phyloP scores from a whole-genome alignment of 2,888 invertebrate genomes.

The Cacoxenus indagator region DNA sequence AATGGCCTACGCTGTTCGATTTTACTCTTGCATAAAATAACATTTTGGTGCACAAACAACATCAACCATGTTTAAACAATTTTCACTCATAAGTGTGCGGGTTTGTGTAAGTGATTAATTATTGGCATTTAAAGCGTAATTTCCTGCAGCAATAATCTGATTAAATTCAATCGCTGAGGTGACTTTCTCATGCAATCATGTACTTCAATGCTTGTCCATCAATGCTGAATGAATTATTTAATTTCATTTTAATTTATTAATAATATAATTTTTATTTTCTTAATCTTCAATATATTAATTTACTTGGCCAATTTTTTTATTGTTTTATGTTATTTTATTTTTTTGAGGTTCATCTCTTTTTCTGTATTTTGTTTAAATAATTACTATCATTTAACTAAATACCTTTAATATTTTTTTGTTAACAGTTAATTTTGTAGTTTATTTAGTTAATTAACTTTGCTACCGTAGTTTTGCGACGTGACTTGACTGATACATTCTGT shows the following conservation, averaged over 20 bases:
- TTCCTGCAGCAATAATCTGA: constrained; percentile 63
- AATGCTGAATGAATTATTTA: neutral
- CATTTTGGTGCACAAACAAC: constrained; percentile 10
- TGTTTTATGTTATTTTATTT: no score
- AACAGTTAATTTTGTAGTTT: constrained; percentile 36
- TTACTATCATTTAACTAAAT: neutral
- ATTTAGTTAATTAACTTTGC: constrained; percentile 55
- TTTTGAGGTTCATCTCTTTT: no score
- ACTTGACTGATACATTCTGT: constrained; percentile 27
- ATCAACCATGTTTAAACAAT: neutral
- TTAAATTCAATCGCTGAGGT: constrained; percentile 51
- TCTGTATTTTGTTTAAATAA: neutral
- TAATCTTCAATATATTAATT: no score
- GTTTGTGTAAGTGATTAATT: constrained; percentile 50
- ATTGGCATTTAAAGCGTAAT: constrained; percentile 64
- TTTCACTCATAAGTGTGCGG: neutral
- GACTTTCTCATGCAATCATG: constrained; percentile 2
- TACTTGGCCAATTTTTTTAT: no score
- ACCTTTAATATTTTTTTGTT: neutral
- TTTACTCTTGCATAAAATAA: constrained; percentile 10
- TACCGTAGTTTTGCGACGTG: constrained; percentile 57
- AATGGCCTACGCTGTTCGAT: no score
- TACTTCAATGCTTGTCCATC: constrained; percentile 3
- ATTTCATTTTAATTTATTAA: no score
- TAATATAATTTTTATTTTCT: no score